Evolutionary conservation across 37 sponge, comb jelly and placozoan genomes (phyloP).

Genomic region (Mnemiopsis leidyi): DNA sequence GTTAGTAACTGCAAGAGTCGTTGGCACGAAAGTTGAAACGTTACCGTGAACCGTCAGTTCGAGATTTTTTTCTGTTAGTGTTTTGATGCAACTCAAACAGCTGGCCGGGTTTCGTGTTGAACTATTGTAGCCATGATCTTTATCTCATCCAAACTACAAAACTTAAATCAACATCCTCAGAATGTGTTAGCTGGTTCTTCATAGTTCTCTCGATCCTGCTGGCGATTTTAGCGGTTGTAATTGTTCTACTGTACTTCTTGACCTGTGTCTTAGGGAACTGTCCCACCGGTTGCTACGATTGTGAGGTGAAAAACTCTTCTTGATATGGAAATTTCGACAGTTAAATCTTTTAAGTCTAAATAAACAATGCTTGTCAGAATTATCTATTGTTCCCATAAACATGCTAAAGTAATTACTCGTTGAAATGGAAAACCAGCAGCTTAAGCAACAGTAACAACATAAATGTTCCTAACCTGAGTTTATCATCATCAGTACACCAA

Average conservation of each 20-base stretch:
- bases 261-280: conserved; percentile 27
- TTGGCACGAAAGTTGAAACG: no score
- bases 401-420: no score
- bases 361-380: no score
- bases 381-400: no score
- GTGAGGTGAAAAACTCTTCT: background rate
- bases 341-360: no score
- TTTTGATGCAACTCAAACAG: background rate
- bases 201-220: background rate
- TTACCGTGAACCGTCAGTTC: no score
- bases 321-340: no score
- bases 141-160: background rate
- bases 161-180: background rate
- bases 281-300: conserved; percentile 24
- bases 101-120: background rate
- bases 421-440: no score
- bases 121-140: background rate
- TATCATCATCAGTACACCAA: background rate
- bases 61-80: background rate
- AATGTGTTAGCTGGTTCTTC: background rate
- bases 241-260: background rate
- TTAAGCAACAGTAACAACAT: no score
- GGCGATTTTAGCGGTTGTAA: background rate
- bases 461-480: no score
- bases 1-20: no score